These are phyloP conservation scores for Lycaon pictus DNA, from an alignment of 2,113 vertebrate species.

Conservation along the genomic window DNA sequence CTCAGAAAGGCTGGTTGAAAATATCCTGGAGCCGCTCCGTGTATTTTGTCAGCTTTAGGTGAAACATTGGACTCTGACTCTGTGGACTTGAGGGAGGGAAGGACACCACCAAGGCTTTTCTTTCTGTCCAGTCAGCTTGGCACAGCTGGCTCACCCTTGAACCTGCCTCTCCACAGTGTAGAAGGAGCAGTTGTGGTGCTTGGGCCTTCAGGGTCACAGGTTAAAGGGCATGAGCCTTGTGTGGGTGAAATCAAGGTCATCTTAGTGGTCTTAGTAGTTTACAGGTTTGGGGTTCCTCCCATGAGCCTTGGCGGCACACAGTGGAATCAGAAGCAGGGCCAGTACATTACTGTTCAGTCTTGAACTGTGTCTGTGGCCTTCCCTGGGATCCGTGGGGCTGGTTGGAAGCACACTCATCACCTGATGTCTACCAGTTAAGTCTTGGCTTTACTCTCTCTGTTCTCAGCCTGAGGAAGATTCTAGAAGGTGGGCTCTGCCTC, in stretches of 20 bases:
- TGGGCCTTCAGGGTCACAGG: neutral
- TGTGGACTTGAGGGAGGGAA: neutral
- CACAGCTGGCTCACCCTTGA: neutral
- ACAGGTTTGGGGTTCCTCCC: neutral
- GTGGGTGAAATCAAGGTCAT: neutral
- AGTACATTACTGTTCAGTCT: accelerated
- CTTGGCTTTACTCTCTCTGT: neutral
- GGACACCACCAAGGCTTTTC: neutral
- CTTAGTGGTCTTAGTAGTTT: neutral
- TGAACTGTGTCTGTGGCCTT: neutral
- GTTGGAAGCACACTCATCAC: neutral
- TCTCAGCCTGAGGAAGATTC: neutral
- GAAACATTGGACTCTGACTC: neutral
- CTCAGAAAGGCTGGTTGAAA: neutral
- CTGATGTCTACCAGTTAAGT: accelerated
- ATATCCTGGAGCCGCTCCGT: neutral
- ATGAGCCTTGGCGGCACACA: accelerated
- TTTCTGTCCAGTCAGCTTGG: neutral
- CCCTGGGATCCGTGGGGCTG: neutral
- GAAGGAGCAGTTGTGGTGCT: neutral
- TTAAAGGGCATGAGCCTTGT: neutral
- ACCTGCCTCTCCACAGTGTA: neutral
- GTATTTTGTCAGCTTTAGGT: neutral
- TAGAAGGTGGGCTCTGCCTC: neutral
- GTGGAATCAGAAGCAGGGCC: too few species aligned